Evolutionary conservation across 2,113 vertebrate species (phyloP), one percentile per base, ranked within the genome.

Genomic region (Silurus glanis): DNA sequence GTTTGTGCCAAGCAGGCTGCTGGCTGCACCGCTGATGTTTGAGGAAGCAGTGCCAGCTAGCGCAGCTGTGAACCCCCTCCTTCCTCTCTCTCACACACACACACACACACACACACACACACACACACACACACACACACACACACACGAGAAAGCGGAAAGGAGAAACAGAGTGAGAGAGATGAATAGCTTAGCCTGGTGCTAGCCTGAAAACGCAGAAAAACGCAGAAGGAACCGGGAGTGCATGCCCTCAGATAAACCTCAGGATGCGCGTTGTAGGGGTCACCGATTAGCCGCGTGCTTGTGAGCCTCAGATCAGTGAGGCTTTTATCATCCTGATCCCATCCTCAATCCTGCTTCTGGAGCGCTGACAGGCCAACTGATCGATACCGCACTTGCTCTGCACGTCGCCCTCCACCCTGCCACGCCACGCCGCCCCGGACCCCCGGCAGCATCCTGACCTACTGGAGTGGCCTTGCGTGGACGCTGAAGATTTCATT

Each of bases 11-110:
- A 94, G 93, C 90, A 88, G 8, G 0, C 92, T 92, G 92, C 92
- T 94, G 93, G 93, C 94, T 91, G 89, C 86, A 85, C 71, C 83
- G 78, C 91, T 92, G 90, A 93, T 93, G 92, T 93, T 92, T 92
- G 91, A 92, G 90, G 88, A 91, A 86, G 87, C 88, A 88, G 89
- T 94, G 96, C 95, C 95, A 96, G 91, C 89, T 90, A 93, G 92
- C 91, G 93, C 96, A 97, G 95, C 95, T 96, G 96, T 95, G 93
- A 92, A 92, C 92, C 92, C 92, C 90, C 89, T 83, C 83, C 9
- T 58, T 82, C 45, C 61, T 58, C 55, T 21, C 23, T n/a, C 25
- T 5, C 59, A 7, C 51, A 9, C 80, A 17, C 78, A 1, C 64
- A 5, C 21, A 59, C 45, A 49, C 82, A 67, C 76, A 28, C 83